These are phyloP conservation scores for Drosophila robusta DNA, from an alignment of 2,888 invertebrate genomes.

Conservation along the genomic window DNA sequence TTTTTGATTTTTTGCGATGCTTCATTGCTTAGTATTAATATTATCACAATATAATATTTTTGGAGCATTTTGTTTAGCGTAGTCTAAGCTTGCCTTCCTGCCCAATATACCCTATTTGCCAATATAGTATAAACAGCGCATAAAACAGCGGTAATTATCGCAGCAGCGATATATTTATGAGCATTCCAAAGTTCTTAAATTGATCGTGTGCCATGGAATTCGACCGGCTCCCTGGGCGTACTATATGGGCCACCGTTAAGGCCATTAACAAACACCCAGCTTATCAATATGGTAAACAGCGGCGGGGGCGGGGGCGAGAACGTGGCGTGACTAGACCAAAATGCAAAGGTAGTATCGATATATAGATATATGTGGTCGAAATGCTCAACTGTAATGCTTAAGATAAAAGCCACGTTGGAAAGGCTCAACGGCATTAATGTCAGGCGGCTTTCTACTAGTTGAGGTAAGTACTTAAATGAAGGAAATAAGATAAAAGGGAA, in stretches of 20 bases:
- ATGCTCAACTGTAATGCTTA: neutral
- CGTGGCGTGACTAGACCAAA: slow-evolving; percentile 24
- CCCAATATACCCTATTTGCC: slow-evolving; percentile 14
- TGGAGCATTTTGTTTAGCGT: neutral
- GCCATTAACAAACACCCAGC: slow-evolving; percentile 27
- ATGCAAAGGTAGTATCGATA: neutral
- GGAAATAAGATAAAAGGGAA: neutral
- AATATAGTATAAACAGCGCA: slow-evolving; percentile 3
- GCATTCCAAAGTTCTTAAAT: slow-evolving; percentile 31
- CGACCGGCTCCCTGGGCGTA: neutral
- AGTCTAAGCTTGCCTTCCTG: neutral
- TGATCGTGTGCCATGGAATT: slow-evolving; percentile 3
- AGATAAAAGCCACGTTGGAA: neutral
- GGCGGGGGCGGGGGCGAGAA: slow-evolving; percentile 6
- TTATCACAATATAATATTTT: neutral
- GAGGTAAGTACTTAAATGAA: slow-evolving; percentile 4
- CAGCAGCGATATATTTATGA: slow-evolving; percentile 34
- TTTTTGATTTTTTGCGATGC: too few relatives aligned
- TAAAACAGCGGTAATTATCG: slow-evolving; percentile 23
- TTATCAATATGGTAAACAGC: slow-evolving; percentile 49
- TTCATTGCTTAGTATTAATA: neutral
- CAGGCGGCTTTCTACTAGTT: neutral
- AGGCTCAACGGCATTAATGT: neutral
- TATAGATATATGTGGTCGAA: neutral
- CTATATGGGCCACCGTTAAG: slow-evolving; percentile 1